Conservation (phyloP, 2,888 invertebrate species). For the Cephus pulcher region DNA sequence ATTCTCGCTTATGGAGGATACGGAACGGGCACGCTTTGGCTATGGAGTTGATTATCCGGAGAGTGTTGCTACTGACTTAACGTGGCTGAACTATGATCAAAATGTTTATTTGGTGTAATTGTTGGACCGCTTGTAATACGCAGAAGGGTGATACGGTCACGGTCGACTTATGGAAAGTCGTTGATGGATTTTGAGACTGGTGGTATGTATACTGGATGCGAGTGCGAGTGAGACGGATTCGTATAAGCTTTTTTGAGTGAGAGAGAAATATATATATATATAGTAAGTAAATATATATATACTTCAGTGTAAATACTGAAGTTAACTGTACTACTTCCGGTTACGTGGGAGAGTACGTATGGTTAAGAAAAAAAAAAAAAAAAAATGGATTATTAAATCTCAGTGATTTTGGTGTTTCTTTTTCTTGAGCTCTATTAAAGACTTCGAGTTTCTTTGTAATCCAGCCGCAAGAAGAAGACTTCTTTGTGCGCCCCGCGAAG, state of each 20-base stretch:
- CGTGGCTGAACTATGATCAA: not conserved
- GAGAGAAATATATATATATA: no score
- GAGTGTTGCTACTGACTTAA: not conserved
- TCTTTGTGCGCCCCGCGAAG: constrained; percentile 35
- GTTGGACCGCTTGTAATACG: not conserved
- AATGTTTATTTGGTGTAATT: not conserved
- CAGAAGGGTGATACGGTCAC: not conserved
- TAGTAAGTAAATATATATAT: no score
- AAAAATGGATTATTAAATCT: not conserved
- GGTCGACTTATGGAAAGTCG: not conserved
- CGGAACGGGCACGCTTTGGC: not conserved
- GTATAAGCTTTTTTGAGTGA: no score
- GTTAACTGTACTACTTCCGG: not conserved
- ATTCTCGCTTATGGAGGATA: not conserved
- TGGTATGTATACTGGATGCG: not conserved
- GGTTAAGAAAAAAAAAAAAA: not conserved
- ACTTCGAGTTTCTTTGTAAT: not conserved
- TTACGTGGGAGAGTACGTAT: not conserved
- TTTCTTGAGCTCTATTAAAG: constrained; percentile 3
- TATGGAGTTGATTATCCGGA: not conserved
- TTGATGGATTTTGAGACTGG: not conserved
- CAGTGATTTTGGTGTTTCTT: not conserved
- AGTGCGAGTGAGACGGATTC: not conserved
- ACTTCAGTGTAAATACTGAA: no score
- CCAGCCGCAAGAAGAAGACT: not conserved